phyloP scores from a whole-genome alignment of 1,140 invertebrate genomes.

The Colletes latitarsis region DNA sequence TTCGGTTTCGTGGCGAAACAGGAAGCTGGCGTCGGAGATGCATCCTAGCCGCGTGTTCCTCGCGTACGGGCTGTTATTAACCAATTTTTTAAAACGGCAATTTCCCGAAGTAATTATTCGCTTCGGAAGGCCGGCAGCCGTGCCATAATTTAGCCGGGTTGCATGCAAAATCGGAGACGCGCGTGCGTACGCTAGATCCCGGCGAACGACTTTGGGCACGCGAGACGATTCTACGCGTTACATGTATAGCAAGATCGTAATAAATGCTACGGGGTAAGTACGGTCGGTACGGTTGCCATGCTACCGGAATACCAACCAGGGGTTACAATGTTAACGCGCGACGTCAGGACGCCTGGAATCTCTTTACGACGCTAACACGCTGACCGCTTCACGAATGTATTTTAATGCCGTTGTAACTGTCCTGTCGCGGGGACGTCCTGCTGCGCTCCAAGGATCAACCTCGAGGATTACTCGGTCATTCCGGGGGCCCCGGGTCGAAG shows the following conservation, averaged over 20 bases:
- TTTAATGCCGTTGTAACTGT: constrained; percentile 44
- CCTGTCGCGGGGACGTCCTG: constrained; percentile 5
- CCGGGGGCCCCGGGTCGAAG: background rate
- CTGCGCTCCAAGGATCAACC: constrained; percentile 15
- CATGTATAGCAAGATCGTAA: constrained; percentile 30
- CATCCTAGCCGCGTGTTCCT: background rate
- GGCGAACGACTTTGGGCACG: constrained; percentile 33
- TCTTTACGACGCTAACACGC: constrained; percentile 39
- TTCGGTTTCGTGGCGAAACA: background rate
- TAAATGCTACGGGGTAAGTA: constrained; percentile 23
- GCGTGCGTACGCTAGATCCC: background rate
- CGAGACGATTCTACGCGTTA: constrained; percentile 30
- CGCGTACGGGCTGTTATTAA: constrained; percentile 22
- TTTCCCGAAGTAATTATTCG: constrained; percentile 36
- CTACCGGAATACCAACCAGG: constrained; percentile 42
- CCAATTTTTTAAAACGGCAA: constrained; percentile 17
- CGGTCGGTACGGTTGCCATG: constrained; percentile 38
- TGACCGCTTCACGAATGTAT: constrained; percentile 41
- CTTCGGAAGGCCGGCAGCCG: background rate
- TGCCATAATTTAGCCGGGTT: constrained; percentile 14
- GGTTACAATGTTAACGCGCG: constrained; percentile 47
- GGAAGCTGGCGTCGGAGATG: background rate
- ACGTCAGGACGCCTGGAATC: constrained; percentile 46
- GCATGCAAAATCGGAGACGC: constrained; percentile 27
- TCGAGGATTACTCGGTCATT: constrained; percentile 16